phyloP scores from a whole-genome alignment of 2,113 vertebrate genomes.

The Hemicordylus capensis region DNA sequence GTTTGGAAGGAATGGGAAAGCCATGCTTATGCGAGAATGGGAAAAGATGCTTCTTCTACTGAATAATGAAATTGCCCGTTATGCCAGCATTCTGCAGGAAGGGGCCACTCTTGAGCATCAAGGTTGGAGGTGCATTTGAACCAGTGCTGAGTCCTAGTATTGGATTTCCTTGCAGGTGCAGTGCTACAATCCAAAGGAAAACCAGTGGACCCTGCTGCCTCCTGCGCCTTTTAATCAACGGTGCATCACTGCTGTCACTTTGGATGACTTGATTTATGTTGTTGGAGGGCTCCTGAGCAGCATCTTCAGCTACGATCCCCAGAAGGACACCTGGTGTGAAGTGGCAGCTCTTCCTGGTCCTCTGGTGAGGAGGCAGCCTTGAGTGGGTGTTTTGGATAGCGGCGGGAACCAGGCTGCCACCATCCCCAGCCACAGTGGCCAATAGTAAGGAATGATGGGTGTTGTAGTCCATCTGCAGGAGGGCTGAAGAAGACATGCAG shows the following conservation, averaged over 20 bases:
- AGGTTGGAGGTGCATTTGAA: not conserved
- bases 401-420: not conserved
- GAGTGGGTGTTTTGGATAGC: not conserved
- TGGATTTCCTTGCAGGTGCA: constrained; percentile 74
- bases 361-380: constrained; percentile 71
- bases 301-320: constrained; percentile 77
- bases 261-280: constrained; percentile 78
- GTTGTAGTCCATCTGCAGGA: no score
- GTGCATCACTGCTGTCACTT: constrained; percentile 74
- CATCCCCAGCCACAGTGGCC: no score
- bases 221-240: constrained; percentile 79
- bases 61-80: not conserved
- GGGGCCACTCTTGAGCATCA: not conserved
- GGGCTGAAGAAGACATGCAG: no score
- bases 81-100: not conserved
- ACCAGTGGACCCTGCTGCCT: constrained; percentile 73
- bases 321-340: constrained; percentile 72
- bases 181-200: constrained; percentile 75
- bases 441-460: no score
- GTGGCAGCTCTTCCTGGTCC: constrained; percentile 74
- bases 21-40: no score
- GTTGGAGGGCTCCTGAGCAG: constrained; percentile 79
- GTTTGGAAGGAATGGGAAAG: no score
- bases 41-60: not conserved
- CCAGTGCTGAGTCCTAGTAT: not conserved